phyloP scores from a whole-genome alignment of 2,113 vertebrate genomes.

The Brachypodius melanocephalos region DNA sequence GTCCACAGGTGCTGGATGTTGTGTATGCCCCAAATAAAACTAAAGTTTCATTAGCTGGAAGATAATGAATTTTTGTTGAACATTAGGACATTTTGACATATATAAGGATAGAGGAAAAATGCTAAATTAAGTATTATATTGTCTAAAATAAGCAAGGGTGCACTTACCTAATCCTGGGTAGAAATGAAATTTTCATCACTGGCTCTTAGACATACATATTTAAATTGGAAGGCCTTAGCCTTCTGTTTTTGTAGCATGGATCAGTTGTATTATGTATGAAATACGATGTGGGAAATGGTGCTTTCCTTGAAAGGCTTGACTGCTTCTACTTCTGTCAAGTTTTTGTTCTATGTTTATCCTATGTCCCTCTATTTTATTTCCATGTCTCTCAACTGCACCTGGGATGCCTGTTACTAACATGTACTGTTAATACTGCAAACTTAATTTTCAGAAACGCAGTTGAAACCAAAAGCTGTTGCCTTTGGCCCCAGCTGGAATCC shows the following conservation, averaged over 20 bases:
- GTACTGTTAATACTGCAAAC: background rate
- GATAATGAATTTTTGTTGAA: background rate
- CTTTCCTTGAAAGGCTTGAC: background rate
- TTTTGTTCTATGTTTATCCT: background rate
- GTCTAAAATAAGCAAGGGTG: background rate
- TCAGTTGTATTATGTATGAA: background rate
- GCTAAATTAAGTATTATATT: background rate
- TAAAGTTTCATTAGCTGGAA: background rate
- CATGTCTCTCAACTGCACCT: background rate
- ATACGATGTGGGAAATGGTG: background rate
- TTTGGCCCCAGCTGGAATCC: background rate
- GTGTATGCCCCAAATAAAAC: background rate
- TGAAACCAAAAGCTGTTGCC: slow-evolving; percentile 1
- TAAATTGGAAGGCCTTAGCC: background rate
- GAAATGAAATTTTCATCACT: background rate
- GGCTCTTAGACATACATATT: background rate
- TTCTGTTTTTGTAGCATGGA: background rate
- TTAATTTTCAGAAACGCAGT: background rate
- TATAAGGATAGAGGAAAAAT: background rate
- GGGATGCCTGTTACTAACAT: background rate
- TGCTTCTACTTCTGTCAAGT: background rate
- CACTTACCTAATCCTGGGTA: background rate
- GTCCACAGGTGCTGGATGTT: background rate
- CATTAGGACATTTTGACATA: background rate
- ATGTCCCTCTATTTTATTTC: background rate